These are phyloP conservation scores for Anthopleura xanthogrammica DNA, from an alignment of 92 coral and sea anemone species.

Conservation along the genomic window DNA sequence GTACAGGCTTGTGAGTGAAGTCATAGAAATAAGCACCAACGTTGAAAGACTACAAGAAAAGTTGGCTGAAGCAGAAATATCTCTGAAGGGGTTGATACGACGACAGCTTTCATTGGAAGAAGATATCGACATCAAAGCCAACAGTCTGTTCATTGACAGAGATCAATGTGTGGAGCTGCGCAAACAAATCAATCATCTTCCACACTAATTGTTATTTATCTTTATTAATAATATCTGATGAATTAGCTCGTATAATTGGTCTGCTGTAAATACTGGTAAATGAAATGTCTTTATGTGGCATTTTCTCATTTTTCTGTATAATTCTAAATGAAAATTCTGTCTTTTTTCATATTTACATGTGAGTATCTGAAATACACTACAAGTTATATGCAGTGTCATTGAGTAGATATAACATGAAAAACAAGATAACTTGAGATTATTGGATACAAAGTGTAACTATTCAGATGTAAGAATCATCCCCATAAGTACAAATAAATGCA, in stretches of 20 bases:
- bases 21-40: constrained; percentile 79
- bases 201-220: constrained; percentile 48
- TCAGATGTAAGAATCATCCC: no score
- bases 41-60: constrained; percentile 77
- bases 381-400: no score
- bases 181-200: constrained; percentile 88
- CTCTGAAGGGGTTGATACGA: constrained; percentile 87
- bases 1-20: constrained; percentile 87
- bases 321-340: neutral
- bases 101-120: constrained; percentile 91
- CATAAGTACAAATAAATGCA: no score
- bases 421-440: no score
- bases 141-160: constrained; percentile 80
- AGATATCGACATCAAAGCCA: constrained; percentile 89
- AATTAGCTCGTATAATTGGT: neutral
- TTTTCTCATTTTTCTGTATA: neutral
- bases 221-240: neutral
- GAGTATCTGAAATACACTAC: no score
- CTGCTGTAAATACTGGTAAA: neutral
- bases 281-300: neutral
- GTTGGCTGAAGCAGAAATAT: constrained; percentile 76
- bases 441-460: no score
- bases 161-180: constrained; percentile 96
- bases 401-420: no score
- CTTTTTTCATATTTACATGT: no score